Evolutionary conservation across 2,797 vertebrate genomes (phyloP).

Genomic region (Takifugu ocellatus): DNA sequence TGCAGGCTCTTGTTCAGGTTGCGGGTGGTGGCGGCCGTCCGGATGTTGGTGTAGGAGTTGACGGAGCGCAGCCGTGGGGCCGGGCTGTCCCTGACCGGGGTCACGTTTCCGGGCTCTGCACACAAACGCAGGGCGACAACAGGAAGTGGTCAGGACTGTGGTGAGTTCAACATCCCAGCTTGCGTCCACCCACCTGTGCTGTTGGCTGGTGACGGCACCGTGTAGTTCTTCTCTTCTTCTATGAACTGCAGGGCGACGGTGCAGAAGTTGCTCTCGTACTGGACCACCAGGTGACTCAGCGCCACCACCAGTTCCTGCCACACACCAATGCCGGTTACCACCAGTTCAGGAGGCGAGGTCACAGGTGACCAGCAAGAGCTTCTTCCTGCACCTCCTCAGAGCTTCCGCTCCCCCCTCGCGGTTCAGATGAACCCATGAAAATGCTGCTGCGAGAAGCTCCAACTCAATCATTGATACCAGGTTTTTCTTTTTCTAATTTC

Average conservation of each 20-base stretch:
- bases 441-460: too few species aligned
- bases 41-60: conserved; percentile 97
- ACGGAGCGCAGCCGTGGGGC: conserved; percentile 89
- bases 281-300: conserved; percentile 93
- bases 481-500: too few species aligned
- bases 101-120: conserved; percentile 90
- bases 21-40: conserved; percentile 86
- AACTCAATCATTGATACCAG: too few species aligned
- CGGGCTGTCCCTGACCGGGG: conserved; percentile 87
- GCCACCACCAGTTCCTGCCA: conserved; percentile 94
- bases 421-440: too few species aligned
- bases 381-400: too few species aligned
- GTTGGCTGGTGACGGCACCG: conserved; percentile 85
- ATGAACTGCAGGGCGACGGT: conserved; percentile 97
- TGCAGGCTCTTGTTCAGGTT: conserved; percentile 97
- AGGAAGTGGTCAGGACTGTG: too few species aligned
- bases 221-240: conserved; percentile 97
- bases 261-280: conserved; percentile 98
- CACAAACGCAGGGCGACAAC: conserved; percentile 16
- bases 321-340: background rate
- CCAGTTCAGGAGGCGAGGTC: too few species aligned
- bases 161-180: too few species aligned
- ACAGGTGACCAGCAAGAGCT: too few species aligned
- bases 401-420: too few species aligned
- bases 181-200: conserved; percentile 75